Evolutionary conservation across 37 sponge, comb jelly and placozoan species (phyloP).

Genomic region (Petrosia ficiformis): DNA sequence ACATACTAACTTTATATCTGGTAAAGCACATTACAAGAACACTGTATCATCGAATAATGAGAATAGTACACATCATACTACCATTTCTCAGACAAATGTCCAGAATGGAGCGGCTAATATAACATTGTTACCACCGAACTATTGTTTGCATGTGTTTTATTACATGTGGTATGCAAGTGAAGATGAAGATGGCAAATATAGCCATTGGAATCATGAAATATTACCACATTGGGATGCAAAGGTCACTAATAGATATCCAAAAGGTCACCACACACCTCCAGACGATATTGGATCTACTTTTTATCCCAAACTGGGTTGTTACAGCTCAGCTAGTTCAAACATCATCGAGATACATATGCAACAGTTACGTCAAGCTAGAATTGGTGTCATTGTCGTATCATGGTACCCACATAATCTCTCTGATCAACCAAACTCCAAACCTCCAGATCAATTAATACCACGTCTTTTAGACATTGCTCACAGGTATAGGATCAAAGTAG

Average conservation of each 20-base stretch:
- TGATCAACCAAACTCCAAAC: slow-evolving; percentile 69
- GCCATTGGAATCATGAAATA: slow-evolving; percentile 88
- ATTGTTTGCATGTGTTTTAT: slow-evolving; percentile 79
- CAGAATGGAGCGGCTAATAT: too few species aligned
- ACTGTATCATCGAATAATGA: background rate
- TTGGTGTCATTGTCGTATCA: slow-evolving; percentile 76
- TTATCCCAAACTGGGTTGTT: slow-evolving; percentile 80
- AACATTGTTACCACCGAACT: slow-evolving; percentile 41
- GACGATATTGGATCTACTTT: slow-evolving; percentile 85
- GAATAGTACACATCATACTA: too few species aligned
- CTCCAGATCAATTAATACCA: slow-evolving; percentile 57
- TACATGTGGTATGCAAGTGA: slow-evolving; percentile 82
- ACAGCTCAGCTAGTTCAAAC: slow-evolving; percentile 67
- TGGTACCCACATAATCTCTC: slow-evolving; percentile 73
- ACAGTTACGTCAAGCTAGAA: slow-evolving; percentile 50
- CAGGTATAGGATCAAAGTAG: slow-evolving; percentile 52
- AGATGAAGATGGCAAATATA: slow-evolving; percentile 58
- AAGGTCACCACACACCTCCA: slow-evolving; percentile 72
- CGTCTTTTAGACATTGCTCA: slow-evolving; percentile 58
- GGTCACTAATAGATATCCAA: slow-evolving; percentile 32
- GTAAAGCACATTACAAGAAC: slow-evolving; percentile 9
- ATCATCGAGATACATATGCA: slow-evolving; percentile 74
- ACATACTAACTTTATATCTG: too few species aligned
- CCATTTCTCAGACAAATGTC: too few species aligned
- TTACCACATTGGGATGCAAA: slow-evolving; percentile 77